Evolutionary conservation across 2,113 vertebrate genomes (phyloP).

Genomic region (Ciconia stormi): DNA sequence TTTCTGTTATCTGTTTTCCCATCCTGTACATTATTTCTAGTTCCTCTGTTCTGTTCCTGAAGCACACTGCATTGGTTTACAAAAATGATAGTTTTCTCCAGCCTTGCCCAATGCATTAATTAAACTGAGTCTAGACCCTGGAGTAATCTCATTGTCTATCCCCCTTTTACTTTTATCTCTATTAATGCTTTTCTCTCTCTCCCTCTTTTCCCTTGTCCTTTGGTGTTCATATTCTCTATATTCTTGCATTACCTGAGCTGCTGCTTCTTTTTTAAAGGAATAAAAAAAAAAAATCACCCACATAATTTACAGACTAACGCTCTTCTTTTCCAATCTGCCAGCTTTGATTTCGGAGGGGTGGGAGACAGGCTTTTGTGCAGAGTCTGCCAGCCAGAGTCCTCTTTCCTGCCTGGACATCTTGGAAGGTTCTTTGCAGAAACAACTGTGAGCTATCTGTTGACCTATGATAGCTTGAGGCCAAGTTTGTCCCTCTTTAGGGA

Average conservation of each 20-base stretch:
- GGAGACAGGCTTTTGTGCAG: neutral
- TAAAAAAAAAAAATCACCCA: accelerated
- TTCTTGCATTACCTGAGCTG: neutral
- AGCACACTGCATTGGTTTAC: neutral
- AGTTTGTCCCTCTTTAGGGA: neutral
- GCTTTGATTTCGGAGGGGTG: neutral
- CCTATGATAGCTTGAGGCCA: neutral
- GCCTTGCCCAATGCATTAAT: neutral
- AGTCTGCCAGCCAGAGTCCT: neutral
- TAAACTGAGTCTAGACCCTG: neutral
- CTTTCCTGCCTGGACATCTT: neutral
- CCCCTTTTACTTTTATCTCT: neutral
- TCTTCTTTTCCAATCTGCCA: neutral
- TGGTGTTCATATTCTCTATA: neutral
- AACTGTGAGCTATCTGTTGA: neutral
- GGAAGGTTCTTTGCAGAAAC: neutral
- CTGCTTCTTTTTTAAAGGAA: neutral
- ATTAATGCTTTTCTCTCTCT: neutral
- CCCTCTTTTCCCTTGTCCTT: neutral
- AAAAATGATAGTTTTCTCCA: neutral
- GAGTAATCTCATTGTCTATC: neutral
- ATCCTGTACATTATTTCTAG: neutral
- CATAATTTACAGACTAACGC: neutral
- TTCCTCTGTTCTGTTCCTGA: neutral
- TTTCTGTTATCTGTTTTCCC: neutral